A percentile compares a stretch with the other conserved stretches of the same genome.
phyloP scores from a whole-genome alignment of 2,888 invertebrate genomes.

The Rhagophthalmus giganteus region DNA sequence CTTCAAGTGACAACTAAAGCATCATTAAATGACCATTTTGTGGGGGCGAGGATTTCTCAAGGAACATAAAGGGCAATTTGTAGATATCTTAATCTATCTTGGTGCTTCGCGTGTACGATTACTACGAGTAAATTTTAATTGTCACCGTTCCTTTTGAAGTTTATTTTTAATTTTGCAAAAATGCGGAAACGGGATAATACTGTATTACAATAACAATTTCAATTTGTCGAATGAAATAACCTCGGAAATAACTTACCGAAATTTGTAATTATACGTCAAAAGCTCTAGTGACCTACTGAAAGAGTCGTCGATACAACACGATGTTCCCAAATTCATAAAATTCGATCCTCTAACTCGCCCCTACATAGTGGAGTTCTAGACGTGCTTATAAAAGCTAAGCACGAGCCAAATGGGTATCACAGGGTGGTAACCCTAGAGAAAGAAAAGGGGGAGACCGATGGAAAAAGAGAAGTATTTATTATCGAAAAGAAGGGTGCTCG shows the following conservation, averaged over 20 bases:
- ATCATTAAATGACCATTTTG: conserved; percentile 34
- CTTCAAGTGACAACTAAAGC: conserved; percentile 37
- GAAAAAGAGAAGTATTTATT: conserved; percentile 38
- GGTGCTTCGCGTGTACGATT: too few relatives aligned
- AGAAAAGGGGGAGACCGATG: conserved; percentile 39
- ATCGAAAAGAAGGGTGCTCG: conserved; percentile 42
- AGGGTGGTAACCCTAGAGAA: conserved; percentile 28
- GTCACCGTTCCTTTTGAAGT: too few relatives aligned
- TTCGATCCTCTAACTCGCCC: conserved; percentile 36
- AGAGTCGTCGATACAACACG: conserved; percentile 32
- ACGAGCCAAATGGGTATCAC: conserved; percentile 31
- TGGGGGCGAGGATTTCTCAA: conserved; percentile 33
- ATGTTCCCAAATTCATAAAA: conserved; percentile 38
- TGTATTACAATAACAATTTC: too few relatives aligned
- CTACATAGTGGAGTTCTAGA: conserved; percentile 30
- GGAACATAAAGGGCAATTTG: conserved; percentile 29
- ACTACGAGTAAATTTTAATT: too few relatives aligned
- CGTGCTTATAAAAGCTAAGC: conserved; percentile 34
- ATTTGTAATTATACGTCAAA: too few relatives aligned
- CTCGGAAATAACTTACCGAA: too few relatives aligned
- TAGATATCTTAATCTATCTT: too few relatives aligned
- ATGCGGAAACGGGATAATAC: too few relatives aligned
- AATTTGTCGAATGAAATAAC: too few relatives aligned
- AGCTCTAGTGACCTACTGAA: conserved; percentile 46
- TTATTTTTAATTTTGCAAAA: too few relatives aligned